Conservation (phyloP, 1,140 invertebrate species). For the Zaprionus ornatus region DNA sequence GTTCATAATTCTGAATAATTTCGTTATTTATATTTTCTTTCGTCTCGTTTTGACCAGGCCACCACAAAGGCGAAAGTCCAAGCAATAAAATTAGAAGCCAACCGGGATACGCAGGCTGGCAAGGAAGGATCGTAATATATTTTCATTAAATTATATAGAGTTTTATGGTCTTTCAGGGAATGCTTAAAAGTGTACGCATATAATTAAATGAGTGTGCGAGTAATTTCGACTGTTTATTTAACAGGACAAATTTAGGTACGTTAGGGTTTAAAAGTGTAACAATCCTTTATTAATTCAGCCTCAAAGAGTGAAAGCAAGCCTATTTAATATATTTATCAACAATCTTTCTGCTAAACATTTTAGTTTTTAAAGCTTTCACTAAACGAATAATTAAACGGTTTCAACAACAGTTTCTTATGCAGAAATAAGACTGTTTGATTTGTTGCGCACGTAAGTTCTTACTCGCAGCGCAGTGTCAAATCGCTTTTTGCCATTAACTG, state of each 20-base stretch:
- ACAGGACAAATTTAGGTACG: background rate
- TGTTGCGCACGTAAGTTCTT: background rate
- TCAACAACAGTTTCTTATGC: too few relatives aligned
- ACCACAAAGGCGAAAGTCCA: constrained; percentile 50
- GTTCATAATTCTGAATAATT: constrained; percentile 79
- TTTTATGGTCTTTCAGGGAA: constrained; percentile 57
- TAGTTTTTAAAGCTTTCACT: too few relatives aligned
- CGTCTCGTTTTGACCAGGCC: constrained; percentile 15
- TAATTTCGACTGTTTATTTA: constrained; percentile 33
- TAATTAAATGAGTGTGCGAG: constrained; percentile 56
- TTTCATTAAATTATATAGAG: constrained; percentile 73
- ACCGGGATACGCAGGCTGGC: constrained; percentile 9
- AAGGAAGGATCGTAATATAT: constrained; percentile 59
- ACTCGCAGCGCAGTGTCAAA: background rate
- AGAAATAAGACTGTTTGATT: background rate
- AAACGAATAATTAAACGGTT: too few relatives aligned
- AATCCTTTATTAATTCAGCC: background rate
- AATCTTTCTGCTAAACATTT: too few relatives aligned
- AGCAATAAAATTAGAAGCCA: constrained; percentile 63
- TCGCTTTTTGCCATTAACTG: constrained; percentile 21
- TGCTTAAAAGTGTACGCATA: constrained; percentile 43
- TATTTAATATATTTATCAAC: too few relatives aligned
- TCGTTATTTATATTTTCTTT: constrained; percentile 66
- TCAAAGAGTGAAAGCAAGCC: too few relatives aligned
- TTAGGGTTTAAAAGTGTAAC: background rate